Evolutionary conservation across 2,113 vertebrate genomes (phyloP), one percentile per base, ranked within the genome.

Genomic region (Otus sunia): DNA sequence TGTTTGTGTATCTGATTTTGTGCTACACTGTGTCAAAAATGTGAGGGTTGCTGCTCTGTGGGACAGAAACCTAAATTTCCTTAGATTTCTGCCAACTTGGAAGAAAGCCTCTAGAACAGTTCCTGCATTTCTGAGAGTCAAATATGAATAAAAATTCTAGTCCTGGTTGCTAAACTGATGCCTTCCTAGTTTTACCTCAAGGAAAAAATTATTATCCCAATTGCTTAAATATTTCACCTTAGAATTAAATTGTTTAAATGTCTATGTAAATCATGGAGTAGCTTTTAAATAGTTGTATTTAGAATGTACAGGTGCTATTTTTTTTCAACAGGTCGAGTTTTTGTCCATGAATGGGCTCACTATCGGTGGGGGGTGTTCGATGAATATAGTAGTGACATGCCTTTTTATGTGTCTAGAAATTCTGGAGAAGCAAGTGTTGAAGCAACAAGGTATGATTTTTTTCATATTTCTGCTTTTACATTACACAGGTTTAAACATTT

Each of bases 271-370:
- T 78, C 36, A 50, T 4, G 16, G 11, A 55, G 22, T 55, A 55
- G 34, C 32, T 62, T 79, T 13, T 34, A 73, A 62, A 73, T 11
- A 29, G 47, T 30, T 62, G n/a, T 43, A 36, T 67, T 74, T 43
- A 73, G 34, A 78, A 34, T 13, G 19, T 34, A 23, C 15, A 22
- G 11, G 36, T n/a, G 27, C 63, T 64, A 8, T 41, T 79, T 11
- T 52, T 88, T 90, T 95, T 79, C 84, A 79, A 63, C 78, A 98
- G 98, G 92, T 50, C 97, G 55, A 83, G 95, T 72, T 13, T 98
- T 98, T 86, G 98, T 98, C 29, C 98, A 98, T 16, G 98, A 98
- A 78, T 98, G 98, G 98, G 98, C 98, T 93, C 98, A 98, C 86
- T 96, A 98, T 18, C 88, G 96, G 60, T 98, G 98, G 98, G 98